Percentiles rank a stretch among this genome's conserved stretches.
Evolutionary conservation across 1,140 invertebrate species (phyloP).

Genomic region (Reticulitermes speratus): DNA sequence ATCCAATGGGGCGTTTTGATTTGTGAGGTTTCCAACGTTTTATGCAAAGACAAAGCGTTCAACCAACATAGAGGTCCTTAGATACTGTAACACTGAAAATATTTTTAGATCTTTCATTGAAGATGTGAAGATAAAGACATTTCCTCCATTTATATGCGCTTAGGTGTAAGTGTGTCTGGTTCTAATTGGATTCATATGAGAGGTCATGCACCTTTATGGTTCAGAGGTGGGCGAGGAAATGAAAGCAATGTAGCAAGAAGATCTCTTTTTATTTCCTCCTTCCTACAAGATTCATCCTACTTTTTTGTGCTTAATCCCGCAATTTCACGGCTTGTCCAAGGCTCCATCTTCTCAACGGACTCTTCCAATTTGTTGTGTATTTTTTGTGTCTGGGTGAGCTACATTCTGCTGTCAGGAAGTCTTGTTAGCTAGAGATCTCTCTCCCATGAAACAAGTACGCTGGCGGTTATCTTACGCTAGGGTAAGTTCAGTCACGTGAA

Average conservation of each 20-base stretch:
- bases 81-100: too few species aligned
- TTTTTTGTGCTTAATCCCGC: neutral
- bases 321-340: slow-evolving; percentile 10
- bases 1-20: too few species aligned
- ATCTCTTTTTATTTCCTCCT: neutral
- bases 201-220: neutral
- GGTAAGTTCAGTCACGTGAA: neutral
- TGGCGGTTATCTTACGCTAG: neutral
- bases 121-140: too few species aligned
- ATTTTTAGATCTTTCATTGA: too few species aligned
- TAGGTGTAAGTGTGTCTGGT: neutral
- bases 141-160: too few species aligned
- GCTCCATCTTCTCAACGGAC: neutral
- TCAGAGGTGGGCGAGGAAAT: neutral
- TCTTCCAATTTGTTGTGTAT: neutral
- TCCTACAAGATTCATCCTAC: neutral
- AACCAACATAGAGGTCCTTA: too few species aligned
- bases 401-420: too few species aligned
- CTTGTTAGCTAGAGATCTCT: neutral
- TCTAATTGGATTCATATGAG: neutral
- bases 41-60: too few species aligned
- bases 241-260: neutral
- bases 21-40: too few species aligned
- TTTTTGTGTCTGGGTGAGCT: neutral
- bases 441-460: neutral